Conservation (phyloP, 1,140 invertebrate species). For the Anthonomus grandis region DNA sequence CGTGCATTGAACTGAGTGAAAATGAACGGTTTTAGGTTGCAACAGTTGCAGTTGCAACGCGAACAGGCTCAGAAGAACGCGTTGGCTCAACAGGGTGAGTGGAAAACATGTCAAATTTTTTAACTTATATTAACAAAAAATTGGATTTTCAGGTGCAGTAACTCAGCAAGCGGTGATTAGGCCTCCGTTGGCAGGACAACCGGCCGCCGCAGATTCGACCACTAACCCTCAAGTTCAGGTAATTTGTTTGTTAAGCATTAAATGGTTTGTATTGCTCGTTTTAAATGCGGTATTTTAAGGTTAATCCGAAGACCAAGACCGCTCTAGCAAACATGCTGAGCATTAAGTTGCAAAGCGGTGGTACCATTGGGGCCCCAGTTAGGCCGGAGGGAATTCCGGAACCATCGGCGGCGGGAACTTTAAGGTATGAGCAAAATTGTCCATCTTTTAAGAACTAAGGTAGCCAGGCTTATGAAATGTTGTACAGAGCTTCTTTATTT, state of each 20-base stretch:
- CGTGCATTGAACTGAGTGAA: constrained; percentile 30
- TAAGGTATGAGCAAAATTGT: constrained; percentile 55
- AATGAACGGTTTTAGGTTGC: constrained; percentile 41
- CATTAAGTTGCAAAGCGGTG: constrained; percentile 65
- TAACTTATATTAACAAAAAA: too few relatives aligned
- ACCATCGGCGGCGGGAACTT: constrained; percentile 67
- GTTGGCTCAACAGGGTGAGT: constrained; percentile 24
- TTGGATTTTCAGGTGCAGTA: too few relatives aligned
- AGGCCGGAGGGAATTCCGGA: constrained; percentile 50
- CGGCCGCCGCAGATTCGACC: constrained; percentile 39
- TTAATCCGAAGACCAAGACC: constrained; percentile 92
- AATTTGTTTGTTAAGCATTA: constrained; percentile 51
- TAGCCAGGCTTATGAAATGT: too few relatives aligned
- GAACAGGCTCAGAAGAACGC: constrained; percentile 49
- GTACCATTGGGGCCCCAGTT: constrained; percentile 33
- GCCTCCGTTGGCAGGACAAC: constrained; percentile 27
- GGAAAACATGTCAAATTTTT: too few relatives aligned
- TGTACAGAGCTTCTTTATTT: too few relatives aligned
- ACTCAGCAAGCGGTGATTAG: constrained; percentile 36
- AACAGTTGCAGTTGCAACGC: constrained; percentile 56
- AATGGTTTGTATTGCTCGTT: neutral
- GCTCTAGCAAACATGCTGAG: constrained; percentile 92
- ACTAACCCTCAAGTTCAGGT: constrained; percentile 34
- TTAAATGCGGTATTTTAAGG: neutral
- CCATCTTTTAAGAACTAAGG: too few relatives aligned